Evolutionary conservation across 2,797 vertebrate genomes (phyloP), one percentile per base, ranked within the genome.

Genomic region (Halcyon smyrnensis): DNA sequence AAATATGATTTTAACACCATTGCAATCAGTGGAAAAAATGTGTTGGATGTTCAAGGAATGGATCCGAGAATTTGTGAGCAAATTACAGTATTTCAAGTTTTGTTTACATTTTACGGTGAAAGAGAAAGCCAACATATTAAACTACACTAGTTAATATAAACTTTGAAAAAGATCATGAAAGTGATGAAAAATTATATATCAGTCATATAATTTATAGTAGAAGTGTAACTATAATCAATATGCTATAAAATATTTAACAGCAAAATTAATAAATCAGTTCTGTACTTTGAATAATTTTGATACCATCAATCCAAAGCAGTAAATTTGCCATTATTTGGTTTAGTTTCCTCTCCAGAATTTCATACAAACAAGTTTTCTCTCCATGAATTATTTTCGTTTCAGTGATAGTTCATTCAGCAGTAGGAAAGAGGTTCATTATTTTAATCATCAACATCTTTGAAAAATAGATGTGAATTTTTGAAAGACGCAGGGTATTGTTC

Each of bases 1-100:
- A 78, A 34, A 28, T 34, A 37, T 34, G 0, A 15, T 48, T 30
- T 56, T 3, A 82, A 8, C 2, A 13, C 0, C 2, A 10, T 14
- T 64, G 2, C 11, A 43, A 34, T 37, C 12, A 75, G 19, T 2
- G 4, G 5, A 34, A 73, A 51, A 77, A 23, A 2, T 7, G 0
- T 46, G 3, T 23, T 5, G 4, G 12, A 11, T 62, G 2, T 74
- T 50, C 19, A 83, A 87, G 30, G 14, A 84, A 76, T 13, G 0
- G 1, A 36, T 41, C 8, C 53, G 2, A 81, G 6, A 60, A 67
- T 74, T 87, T 79, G 20, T 63, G 56, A 70, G 18, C 12, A 74
- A 79, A 60, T 45, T 12, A 30, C 1, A 45, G 1, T 41, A 37
- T 34, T n/a, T 70, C 36, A 69, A 7, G 28, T 51, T 63, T 51